Evolutionary conservation across 2,888 invertebrate genomes (phyloP), one percentile per base, ranked within the genome.

Genomic region (Campoplex capitator): DNA sequence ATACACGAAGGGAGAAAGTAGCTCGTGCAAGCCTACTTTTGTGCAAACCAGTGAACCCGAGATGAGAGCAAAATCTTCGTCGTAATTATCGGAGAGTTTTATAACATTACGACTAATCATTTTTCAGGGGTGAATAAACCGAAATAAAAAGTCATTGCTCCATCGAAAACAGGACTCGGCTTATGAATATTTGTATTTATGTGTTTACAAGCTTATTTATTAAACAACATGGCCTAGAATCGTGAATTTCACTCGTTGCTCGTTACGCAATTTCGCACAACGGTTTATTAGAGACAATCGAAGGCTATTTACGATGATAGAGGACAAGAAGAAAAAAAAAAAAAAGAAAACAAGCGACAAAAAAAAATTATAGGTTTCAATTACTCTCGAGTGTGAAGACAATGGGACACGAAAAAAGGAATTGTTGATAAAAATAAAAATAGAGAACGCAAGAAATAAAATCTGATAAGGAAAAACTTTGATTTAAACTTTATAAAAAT

Each of bases 231-330:
- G 77, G 71, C 86, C 76, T 84, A 51, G 73, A 83, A 32, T 32
- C 3, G 70, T 56, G 16, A 87, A 87, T 87, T 87, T 87, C 75
- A 70, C 76, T 35, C 62, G 82, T 68, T 67, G 68, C 58, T 67
- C 73, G 81, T 87, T 81, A 84, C 68, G 84, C 81, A 81, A 87
- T 45, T 58, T 58, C 4, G 58, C 68, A 23, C 58, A 32, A 38
- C 62, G 38, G 51, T 84, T 38, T 75, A 78, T 87, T 70, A 74
- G 68, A 81, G 84, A 82, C 84, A 82, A 87, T 87, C 84, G 87
- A 84, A 87, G 87, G 87, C 84, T 87, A 82, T 84, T 79, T 81
- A 75, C 81, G 68, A 48, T 56, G 82, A 84, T 70, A 70, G 70
- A 62, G 9, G 38, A 38, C 38, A 75, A 71, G 54, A 70, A 16